Conservation (phyloP, 2,797 vertebrate species). For the Anguilla obscura region DNA sequence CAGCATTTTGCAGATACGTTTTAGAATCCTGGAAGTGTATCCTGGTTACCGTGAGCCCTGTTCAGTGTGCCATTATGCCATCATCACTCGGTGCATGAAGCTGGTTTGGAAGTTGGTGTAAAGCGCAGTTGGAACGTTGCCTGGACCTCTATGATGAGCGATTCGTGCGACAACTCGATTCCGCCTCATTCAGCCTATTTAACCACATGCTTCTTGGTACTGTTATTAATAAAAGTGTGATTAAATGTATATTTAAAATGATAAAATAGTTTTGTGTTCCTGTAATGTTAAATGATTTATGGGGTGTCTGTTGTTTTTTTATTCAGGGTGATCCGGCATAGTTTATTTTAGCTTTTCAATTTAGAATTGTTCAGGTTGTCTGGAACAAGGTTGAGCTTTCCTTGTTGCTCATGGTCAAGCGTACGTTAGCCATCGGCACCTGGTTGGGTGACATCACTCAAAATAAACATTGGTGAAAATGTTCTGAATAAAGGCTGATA, state of each 20-base stretch:
- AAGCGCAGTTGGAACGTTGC: not conserved
- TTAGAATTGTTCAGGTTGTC: not conserved
- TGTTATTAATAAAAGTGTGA: not conserved
- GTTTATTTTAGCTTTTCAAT: not conserved
- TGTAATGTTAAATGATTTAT: not conserved
- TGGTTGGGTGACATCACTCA: not conserved
- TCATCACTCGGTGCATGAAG: not conserved
- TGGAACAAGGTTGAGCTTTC: not conserved
- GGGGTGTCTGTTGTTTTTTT: not conserved
- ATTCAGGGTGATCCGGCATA: not conserved
- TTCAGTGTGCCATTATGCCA: not conserved
- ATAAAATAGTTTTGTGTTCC: not conserved
- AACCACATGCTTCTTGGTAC: not conserved
- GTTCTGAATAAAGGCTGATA: not conserved
- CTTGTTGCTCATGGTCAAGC: not conserved
- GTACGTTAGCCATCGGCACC: not conserved
- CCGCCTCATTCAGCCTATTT: not conserved
- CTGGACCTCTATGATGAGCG: not conserved
- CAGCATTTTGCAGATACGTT: not conserved
- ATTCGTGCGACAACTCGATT: not conserved
- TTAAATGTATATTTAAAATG: not conserved
- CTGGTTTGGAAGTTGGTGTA: not conserved
- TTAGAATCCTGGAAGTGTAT: not conserved
- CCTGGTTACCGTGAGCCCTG: not conserved
- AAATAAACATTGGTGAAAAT: not conserved